Percentiles rank a stretch among this genome's conserved stretches.
These are phyloP conservation scores for Sclerodermus sp. DNA, from an alignment of 2,888 invertebrate genomes.

Conservation along the genomic window DNA sequence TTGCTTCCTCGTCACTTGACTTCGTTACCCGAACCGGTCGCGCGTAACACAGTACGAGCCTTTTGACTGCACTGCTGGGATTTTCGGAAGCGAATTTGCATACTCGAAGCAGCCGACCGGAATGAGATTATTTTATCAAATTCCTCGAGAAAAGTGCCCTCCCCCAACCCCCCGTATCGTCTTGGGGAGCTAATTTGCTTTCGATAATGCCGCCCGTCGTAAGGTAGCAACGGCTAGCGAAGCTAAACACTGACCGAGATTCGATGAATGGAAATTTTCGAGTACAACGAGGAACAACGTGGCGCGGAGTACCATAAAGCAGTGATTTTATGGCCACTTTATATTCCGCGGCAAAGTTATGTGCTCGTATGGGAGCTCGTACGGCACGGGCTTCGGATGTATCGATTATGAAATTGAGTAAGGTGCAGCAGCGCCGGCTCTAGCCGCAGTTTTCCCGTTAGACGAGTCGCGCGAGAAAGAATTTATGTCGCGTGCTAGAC, in stretches of 20 bases:
- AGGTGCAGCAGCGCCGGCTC: neutral
- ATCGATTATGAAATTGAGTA: constrained; percentile 4
- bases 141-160: too few species aligned
- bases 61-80: too few species aligned
- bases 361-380: neutral
- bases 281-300: neutral
- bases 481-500: constrained; percentile 1
- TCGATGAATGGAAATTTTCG: neutral
- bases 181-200: too few species aligned
- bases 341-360: constrained; percentile 1
- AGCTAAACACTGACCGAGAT: neutral
- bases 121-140: too few species aligned
- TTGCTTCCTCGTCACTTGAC: too few species aligned
- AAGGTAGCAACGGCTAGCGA: neutral
- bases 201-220: too few species aligned
- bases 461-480: constrained; percentile 1
- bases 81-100: too few species aligned
- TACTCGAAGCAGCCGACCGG: too few species aligned
- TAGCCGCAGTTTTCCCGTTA: neutral
- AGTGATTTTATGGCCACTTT: constrained; percentile 4
- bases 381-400: neutral
- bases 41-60: too few species aligned
- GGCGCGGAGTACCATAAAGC: constrained; percentile 5
- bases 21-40: too few species aligned
- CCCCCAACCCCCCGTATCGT: too few species aligned